Evolutionary conservation across 1,140 invertebrate species (phyloP).

Genomic region (Dendrolimus punctatus): DNA sequence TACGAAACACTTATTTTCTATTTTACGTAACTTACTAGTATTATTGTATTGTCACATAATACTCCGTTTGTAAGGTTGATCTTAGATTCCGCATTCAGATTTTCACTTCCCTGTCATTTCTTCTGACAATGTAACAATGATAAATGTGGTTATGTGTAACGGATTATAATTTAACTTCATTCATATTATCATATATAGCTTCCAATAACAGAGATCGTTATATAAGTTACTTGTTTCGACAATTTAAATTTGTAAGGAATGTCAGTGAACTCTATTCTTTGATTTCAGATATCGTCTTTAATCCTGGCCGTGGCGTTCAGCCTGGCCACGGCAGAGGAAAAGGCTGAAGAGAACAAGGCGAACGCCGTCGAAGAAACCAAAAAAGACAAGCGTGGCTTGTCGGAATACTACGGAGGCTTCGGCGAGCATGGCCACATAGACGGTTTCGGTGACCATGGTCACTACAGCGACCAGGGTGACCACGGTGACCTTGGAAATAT

Average conservation of each 20-base stretch:
- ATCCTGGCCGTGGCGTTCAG: constrained; percentile 68
- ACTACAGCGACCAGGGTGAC: constrained; percentile 21
- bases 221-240: too few relatives aligned
- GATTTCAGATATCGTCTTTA: constrained; percentile 59
- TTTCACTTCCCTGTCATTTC: constrained; percentile 10
- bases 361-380: constrained; percentile 72
- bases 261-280: constrained; percentile 19
- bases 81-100: constrained; percentile 8
- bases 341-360: constrained; percentile 70
- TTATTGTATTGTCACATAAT: constrained; percentile 11
- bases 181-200: too few relatives aligned
- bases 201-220: too few relatives aligned
- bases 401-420: constrained; percentile 67
- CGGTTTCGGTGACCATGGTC: constrained; percentile 24
- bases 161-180: too few relatives aligned
- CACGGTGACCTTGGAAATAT: constrained; percentile 25
- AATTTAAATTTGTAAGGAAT: constrained; percentile 3
- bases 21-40: constrained; percentile 1
- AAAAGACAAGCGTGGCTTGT: constrained; percentile 77
- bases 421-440: constrained; percentile 35
- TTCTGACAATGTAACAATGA: too few relatives aligned
- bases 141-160: too few relatives aligned
- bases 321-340: constrained; percentile 70
- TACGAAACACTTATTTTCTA: too few relatives aligned
- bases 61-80: constrained; percentile 8